Evolutionary conservation across 2,888 invertebrate genomes (phyloP).

Genomic region (Trissonchulus latispiculum): DNA sequence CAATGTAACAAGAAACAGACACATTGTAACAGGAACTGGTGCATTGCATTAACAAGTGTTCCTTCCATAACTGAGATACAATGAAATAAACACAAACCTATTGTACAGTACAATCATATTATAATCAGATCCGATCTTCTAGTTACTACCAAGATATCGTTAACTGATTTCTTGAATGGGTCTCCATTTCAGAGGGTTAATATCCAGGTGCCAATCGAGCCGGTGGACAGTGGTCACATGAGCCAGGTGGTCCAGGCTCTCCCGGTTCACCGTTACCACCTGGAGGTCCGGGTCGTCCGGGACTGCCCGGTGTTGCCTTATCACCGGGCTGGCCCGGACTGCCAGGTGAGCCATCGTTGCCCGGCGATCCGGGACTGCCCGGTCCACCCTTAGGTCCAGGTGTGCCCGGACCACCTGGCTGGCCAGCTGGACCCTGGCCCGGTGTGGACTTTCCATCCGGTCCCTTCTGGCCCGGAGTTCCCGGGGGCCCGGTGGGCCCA

Average conservation of each 20-base stretch:
- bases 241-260: not conserved
- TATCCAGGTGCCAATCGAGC: constrained; percentile 16
- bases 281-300: constrained; percentile 1
- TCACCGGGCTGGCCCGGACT: constrained; percentile 3
- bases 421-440: not conserved
- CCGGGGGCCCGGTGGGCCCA: constrained; percentile 3
- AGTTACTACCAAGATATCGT: too few relatives aligned
- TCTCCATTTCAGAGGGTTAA: too few relatives aligned
- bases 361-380: not conserved
- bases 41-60: too few relatives aligned
- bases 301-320: not conserved
- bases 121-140: too few relatives aligned
- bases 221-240: constrained; percentile 14
- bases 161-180: too few relatives aligned
- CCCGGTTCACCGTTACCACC: constrained; percentile 8
- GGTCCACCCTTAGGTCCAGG: constrained; percentile 2
- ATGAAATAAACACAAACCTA: too few relatives aligned
- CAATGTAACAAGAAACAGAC: too few relatives aligned
- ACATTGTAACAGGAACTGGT: too few relatives aligned
- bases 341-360: constrained; percentile 10
- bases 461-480: not conserved
- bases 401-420: not conserved
- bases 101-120: too few relatives aligned
- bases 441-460: not conserved
- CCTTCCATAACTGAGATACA: too few relatives aligned